Conservation (phyloP, 2,888 invertebrate species). For the Lithosia quadra region DNA sequence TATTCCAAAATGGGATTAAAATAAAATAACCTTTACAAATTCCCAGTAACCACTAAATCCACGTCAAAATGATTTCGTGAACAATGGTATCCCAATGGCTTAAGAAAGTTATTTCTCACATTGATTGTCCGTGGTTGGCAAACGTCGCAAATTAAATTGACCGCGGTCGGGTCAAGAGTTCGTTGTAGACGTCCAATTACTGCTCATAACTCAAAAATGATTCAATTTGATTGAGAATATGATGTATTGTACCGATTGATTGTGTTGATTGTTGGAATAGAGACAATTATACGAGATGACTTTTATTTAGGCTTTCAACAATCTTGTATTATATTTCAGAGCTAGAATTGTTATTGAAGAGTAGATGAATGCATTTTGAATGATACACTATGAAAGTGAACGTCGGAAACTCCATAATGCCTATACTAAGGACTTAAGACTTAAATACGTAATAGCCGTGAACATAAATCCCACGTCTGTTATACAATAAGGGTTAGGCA, state of each 20-base stretch:
- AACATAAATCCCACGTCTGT: no score
- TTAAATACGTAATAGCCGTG: not conserved
- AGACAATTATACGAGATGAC: not conserved
- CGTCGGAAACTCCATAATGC: not conserved
- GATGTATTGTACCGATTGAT: constrained; percentile 15
- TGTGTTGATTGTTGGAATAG: constrained; percentile 7
- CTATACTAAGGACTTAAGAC: not conserved
- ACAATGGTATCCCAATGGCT: constrained; percentile 4
- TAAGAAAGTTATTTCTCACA: constrained; percentile 55
- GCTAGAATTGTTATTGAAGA: not conserved
- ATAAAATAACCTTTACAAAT: not conserved
- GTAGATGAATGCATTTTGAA: not conserved
- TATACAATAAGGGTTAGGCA: no score
- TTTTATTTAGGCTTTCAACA: not conserved
- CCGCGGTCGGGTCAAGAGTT: constrained; percentile 59
- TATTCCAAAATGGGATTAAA: not conserved
- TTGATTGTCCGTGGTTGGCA: constrained; percentile 46
- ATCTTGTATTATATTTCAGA: not conserved
- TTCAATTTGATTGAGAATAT: constrained; percentile 27
- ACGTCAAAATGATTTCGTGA: constrained; percentile 3
- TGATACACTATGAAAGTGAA: not conserved
- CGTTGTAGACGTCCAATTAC: constrained; percentile 39
- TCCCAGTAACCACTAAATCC: not conserved
- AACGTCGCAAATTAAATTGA: constrained; percentile 64
- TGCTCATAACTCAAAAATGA: constrained; percentile 38